Percentiles rank a stretch among this genome's conserved stretches.
These are phyloP conservation scores for Phalangium opilio DNA, from an alignment of 2,888 invertebrate genomes.

Conservation along the genomic window DNA sequence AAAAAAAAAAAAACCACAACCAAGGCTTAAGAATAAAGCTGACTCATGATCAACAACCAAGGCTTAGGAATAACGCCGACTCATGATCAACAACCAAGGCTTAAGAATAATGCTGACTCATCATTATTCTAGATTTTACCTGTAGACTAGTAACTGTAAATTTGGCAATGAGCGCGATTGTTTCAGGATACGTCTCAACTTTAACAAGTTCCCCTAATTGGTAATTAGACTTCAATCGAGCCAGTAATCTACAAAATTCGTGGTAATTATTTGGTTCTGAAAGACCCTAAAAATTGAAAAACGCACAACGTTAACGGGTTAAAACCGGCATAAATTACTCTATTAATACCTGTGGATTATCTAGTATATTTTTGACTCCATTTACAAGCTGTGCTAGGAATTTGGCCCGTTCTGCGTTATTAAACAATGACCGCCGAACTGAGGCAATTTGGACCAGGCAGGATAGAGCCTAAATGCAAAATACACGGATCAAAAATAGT, in stretches of 20 bases:
- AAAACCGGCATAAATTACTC: no score
- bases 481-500: background rate
- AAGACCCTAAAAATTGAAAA: slow-evolving; percentile 45
- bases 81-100: no score
- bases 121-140: no score
- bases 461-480: slow-evolving; percentile 49
- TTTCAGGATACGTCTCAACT: slow-evolving; percentile 85
- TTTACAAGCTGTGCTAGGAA: slow-evolving; percentile 80
- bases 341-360: slow-evolving; percentile 75
- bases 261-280: slow-evolving; percentile 93
- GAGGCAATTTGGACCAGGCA: slow-evolving; percentile 92
- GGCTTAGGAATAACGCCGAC: no score
- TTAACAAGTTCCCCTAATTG: slow-evolving; percentile 93
- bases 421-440: slow-evolving; percentile 88
- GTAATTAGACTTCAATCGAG: slow-evolving; percentile 92
- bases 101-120: no score
- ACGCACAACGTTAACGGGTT: no score
- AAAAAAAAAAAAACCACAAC: no score
- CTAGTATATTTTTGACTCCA: slow-evolving; percentile 80
- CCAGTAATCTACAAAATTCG: slow-evolving; percentile 91
- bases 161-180: slow-evolving; percentile 88
- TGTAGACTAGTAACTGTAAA: slow-evolving; percentile 91
- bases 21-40: no score
- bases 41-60: no score
- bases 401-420: slow-evolving; percentile 78